Evolutionary conservation across 2,797 vertebrate genomes (phyloP).

Genomic region (Sebastes alutus): DNA sequence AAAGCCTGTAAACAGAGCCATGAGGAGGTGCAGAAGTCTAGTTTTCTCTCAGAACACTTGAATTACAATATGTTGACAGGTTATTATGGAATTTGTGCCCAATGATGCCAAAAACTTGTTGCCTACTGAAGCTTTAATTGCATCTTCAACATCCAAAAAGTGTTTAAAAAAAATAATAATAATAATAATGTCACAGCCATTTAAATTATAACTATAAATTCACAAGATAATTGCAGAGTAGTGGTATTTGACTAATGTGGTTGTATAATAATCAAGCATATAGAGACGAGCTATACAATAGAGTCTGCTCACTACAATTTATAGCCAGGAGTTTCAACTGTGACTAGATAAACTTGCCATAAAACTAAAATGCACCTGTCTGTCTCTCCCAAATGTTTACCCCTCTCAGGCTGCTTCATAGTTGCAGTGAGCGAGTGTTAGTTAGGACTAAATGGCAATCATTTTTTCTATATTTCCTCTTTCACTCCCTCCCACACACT

Average conservation of each 20-base stretch:
- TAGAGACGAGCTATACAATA: background rate
- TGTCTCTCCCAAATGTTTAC: background rate
- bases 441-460: conserved; percentile 16
- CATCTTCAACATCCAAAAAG: background rate
- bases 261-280: background rate
- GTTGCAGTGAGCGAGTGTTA: conserved; percentile 4
- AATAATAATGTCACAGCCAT: background rate
- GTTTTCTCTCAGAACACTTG: no score
- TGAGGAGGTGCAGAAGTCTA: no score
- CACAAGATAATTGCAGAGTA: background rate
- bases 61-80: no score
- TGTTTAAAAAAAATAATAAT: background rate
- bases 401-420: background rate
- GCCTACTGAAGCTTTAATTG: background rate
- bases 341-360: background rate
- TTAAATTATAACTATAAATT: background rate
- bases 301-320: background rate
- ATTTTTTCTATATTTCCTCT: conserved; percentile 16
- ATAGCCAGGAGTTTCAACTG: background rate
- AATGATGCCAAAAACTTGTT: no score
- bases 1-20: no score
- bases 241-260: background rate
- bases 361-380: background rate
- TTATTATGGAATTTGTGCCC: no score
- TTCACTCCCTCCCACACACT: conserved; percentile 23